These are phyloP conservation scores for Enteromius mattozi DNA, from an alignment of 2,797 vertebrate species.

Conservation along the genomic window DNA sequence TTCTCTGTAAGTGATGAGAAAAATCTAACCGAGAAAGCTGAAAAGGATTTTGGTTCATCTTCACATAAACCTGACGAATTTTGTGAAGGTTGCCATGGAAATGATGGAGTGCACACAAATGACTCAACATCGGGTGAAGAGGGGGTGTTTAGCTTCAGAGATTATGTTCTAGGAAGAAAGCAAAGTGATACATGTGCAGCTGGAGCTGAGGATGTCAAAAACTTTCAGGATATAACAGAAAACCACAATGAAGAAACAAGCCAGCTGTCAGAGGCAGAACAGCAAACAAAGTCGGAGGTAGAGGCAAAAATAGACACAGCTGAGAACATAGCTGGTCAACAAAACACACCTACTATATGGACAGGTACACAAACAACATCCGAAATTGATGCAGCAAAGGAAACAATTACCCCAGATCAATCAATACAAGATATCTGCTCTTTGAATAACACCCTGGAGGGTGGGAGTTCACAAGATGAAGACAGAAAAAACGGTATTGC, in stretches of 20 bases:
- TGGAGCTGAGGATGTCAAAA: constrained; percentile 14
- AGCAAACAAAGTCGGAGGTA: constrained; percentile 20
- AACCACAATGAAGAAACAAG: constrained; percentile 14
- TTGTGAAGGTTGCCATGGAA: constrained; percentile 70
- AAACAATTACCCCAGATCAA: constrained; percentile 2
- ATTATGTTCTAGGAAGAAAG: constrained; percentile 77
- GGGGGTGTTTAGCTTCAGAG: constrained; percentile 79
- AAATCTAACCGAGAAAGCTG: constrained; percentile 54
- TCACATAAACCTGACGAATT: constrained; percentile 62
- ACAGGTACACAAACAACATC: constrained; percentile 24
- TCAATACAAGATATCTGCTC: constrained; percentile 1
- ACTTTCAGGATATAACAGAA: constrained; percentile 14
- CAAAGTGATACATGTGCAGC: constrained; percentile 16
- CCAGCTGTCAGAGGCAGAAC: constrained; percentile 29
- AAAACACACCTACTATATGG: neutral
- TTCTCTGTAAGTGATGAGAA: constrained; percentile 52
- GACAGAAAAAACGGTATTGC: neutral
- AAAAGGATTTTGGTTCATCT: constrained; percentile 67
- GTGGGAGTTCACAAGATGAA: neutral
- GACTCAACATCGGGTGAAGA: constrained; percentile 67
- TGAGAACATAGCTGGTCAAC: neutral
- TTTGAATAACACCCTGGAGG: constrained; percentile 5
- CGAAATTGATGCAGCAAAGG: constrained; percentile 22
- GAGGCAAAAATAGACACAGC: constrained; percentile 26
- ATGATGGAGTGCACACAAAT: constrained; percentile 71